Evolutionary conservation across 1,140 invertebrate species (phyloP), one percentile per base, ranked within the genome.

Genomic region (Homalodisca vitripennis): DNA sequence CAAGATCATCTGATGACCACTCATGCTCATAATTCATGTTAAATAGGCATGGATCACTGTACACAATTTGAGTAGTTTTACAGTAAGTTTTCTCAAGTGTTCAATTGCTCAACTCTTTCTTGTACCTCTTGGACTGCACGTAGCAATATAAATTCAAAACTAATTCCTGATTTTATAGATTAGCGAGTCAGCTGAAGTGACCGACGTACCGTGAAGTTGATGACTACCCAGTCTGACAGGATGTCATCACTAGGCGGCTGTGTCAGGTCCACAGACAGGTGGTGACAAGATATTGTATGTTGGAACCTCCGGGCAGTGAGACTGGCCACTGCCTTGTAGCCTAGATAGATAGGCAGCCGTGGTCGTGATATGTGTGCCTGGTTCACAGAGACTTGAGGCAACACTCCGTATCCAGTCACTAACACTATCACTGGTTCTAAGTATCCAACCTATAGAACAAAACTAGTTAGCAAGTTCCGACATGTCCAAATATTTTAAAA

Each of bases 331-430:
- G 63, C 63, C 6, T 20, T 20, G 34, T 66, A 66, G n/a, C n/a
- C 24, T 20, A 22, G 47, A 27, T 27, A 20, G 32, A 66, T 47
- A 24, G 51, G 31, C n/a, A 51, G 17, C 34, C 46, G 3, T 13
- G 51, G 47, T 30, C 24, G 34, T 1, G 66, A 34, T 29, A 31
- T 74, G 70, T 57, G 73, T 1, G 77, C 77, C 13, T 78, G 46
- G 48, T 71, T 67, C 0, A 78, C 70, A 71, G 76, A 79, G 64
- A 81, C 67, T 74, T 84, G 82, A 3, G 80, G 76, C 26, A 78
- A 75, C 6, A 78, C 73, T 1, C 75, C 79, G 31, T 75, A 74
- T 12, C 82, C 82, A 64, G 73, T 69, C 3, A 81, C 74, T 3
- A 66, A 68, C 30, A 83, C 72, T 0, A 57, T 72, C 13, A 78